Percentiles rank a stretch among this genome's conserved stretches.
phyloP scores from a whole-genome alignment of 2,797 vertebrate species.

The Hemitrygon akajei region DNA sequence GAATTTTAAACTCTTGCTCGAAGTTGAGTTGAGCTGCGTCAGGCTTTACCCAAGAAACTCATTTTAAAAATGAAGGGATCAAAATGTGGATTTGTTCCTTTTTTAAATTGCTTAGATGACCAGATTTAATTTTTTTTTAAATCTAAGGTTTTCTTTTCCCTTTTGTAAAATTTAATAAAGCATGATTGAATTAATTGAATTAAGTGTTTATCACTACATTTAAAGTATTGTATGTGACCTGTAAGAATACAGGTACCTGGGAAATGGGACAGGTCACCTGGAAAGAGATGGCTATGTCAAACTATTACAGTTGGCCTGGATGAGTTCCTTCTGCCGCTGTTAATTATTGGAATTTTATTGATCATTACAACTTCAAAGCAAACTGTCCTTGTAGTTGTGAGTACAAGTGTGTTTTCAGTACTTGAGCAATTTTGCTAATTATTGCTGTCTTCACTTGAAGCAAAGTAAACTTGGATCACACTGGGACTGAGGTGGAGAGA shows the following conservation, averaged over 20 bases:
- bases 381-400: not conserved
- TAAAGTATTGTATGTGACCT: too few relatives aligned
- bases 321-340: not conserved
- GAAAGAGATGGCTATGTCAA: not conserved
- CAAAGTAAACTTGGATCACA: too few relatives aligned
- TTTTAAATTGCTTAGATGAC: not conserved
- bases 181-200: constrained; percentile 25
- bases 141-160: not conserved
- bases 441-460: too few relatives aligned
- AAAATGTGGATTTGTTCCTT: not conserved
- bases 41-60: not conserved
- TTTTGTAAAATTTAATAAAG: constrained; percentile 36
- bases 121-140: constrained; percentile 14
- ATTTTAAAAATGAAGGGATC: not conserved
- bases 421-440: not conserved
- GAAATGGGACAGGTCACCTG: not conserved
- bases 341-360: not conserved
- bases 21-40: not conserved
- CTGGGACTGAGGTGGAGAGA: not conserved
- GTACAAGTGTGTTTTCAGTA: not conserved
- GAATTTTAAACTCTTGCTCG: not conserved
- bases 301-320: not conserved
- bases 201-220: not conserved
- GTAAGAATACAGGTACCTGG: not conserved
- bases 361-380: not conserved